A percentile compares a stretch with the other conserved stretches of the same genome.
Evolutionary conservation across 2,113 vertebrate species (phyloP).

Genomic region (Notiomystis cincta): DNA sequence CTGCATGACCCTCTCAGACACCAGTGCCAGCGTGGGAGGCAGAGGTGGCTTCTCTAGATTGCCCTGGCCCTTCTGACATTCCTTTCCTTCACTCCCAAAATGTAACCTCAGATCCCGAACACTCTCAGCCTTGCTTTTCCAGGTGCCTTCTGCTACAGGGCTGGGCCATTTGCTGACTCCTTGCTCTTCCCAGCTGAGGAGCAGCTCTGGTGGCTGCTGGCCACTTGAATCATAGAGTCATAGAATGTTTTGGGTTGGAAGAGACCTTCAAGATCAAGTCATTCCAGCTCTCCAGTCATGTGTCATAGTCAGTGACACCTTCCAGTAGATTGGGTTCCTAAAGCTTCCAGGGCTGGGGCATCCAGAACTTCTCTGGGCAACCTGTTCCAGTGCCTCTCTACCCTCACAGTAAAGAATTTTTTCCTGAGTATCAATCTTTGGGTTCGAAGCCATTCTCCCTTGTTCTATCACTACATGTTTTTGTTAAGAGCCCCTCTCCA

Average conservation of each 20-base stretch:
- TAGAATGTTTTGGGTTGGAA: background rate
- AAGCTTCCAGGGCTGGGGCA: background rate
- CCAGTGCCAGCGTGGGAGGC: background rate
- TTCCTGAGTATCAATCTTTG: background rate
- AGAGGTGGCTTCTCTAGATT: background rate
- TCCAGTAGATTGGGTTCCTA: background rate
- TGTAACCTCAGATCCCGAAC: background rate
- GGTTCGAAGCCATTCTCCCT: background rate
- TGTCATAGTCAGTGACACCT: background rate
- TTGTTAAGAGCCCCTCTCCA: background rate
- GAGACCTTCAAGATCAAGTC: background rate
- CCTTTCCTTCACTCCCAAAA: background rate
- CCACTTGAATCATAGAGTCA: background rate
- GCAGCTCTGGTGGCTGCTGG: background rate
- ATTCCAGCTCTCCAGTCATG: background rate
- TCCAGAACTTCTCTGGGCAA: background rate
- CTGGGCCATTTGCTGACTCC: background rate
- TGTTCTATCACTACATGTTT: background rate
- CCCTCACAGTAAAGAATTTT: background rate
- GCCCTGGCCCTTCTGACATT: background rate
- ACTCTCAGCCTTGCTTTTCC: background rate
- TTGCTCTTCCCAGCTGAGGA: background rate
- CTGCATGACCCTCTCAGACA: fast-evolving
- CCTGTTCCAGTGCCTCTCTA: background rate
- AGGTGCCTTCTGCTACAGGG: background rate